phyloP scores from a whole-genome alignment of 2,888 invertebrate genomes.

The Microdon myrmicae region DNA sequence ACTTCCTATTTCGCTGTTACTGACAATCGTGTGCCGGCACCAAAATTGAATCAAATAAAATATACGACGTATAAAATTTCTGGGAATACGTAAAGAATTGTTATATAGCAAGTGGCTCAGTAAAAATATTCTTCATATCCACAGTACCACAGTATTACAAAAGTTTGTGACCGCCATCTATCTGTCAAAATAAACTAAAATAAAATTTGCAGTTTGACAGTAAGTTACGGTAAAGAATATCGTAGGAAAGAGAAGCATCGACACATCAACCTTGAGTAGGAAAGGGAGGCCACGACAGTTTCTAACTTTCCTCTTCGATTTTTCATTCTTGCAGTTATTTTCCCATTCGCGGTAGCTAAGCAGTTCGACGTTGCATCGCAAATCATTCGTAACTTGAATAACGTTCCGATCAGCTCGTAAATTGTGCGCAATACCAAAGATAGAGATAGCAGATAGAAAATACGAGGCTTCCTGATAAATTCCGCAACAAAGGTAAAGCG shows the following conservation, averaged over 20 bases:
- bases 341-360: neutral
- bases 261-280: neutral
- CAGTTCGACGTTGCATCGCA: constrained; percentile 1
- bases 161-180: neutral
- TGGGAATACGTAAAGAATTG: too few species aligned
- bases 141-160: too few species aligned
- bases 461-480: too few species aligned
- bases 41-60: too few species aligned
- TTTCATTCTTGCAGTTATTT: constrained; percentile 14
- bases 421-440: constrained; percentile 25
- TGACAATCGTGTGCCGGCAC: too few species aligned
- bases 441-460: constrained; percentile 1
- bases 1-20: too few species aligned
- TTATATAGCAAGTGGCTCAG: too few species aligned
- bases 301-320: constrained; percentile 4
- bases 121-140: too few species aligned
- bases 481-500: constrained; percentile 37
- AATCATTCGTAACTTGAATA: constrained; percentile 22
- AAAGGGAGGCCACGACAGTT: constrained; percentile 4
- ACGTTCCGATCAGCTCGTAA: constrained; percentile 2
- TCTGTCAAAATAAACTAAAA: neutral
- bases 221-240: neutral
- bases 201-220: neutral
- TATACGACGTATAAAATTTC: too few species aligned
- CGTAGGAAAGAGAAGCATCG: neutral